These are phyloP conservation scores for Erethizon dorsatum DNA, from an alignment of 2,797 vertebrate genomes.

Conservation along the genomic window DNA sequence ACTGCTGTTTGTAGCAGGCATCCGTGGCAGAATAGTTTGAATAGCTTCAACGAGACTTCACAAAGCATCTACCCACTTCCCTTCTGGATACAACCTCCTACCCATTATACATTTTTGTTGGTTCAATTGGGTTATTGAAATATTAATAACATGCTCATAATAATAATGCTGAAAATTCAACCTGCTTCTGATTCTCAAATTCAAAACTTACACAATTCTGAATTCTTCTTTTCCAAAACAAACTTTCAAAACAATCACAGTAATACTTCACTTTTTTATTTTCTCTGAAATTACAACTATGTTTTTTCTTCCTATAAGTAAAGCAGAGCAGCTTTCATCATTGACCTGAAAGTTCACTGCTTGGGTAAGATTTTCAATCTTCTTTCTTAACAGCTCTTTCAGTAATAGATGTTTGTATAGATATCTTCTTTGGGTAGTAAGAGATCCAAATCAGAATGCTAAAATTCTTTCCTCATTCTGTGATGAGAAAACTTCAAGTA, in stretches of 20 bases:
- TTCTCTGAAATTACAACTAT: conserved; percentile 9
- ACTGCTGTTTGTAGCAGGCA: conserved; percentile 3
- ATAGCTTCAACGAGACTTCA: neutral
- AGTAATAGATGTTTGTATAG: neutral
- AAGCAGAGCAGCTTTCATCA: neutral
- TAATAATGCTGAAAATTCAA: conserved; percentile 20
- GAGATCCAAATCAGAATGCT: neutral
- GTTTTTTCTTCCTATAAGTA: neutral
- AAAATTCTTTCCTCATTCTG: conserved; percentile 10
- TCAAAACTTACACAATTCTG: neutral
- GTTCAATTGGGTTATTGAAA: neutral
- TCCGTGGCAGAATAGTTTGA: neutral
- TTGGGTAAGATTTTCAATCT: conserved; percentile 19
- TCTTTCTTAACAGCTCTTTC: neutral
- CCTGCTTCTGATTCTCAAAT: neutral
- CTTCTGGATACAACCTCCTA: neutral
- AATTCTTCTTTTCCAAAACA: conserved; percentile 36
- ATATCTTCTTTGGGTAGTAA: neutral
- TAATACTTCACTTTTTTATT: conserved; percentile 26
- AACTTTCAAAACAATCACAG: neutral
- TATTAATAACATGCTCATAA: neutral
- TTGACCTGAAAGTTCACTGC: neutral
- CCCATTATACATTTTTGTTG: neutral
- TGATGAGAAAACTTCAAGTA: conserved; percentile 5
- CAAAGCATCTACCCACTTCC: conserved; percentile 28